These are phyloP conservation scores for Labroides dimidiatus DNA, from an alignment of 2,797 vertebrate species.

Conservation along the genomic window DNA sequence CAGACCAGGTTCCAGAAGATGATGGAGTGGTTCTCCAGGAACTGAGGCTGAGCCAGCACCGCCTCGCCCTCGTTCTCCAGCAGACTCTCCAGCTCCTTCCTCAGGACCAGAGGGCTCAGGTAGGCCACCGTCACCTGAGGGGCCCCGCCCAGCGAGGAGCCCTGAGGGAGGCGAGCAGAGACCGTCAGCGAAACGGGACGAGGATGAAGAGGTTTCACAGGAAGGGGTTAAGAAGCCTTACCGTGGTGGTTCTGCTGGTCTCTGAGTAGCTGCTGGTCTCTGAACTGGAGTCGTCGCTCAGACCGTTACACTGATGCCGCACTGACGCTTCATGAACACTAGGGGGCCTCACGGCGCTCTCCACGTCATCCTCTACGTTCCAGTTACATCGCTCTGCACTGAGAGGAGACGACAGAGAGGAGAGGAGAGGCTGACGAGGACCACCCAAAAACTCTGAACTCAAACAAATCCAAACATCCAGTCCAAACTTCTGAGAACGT, in stretches of 20 bases:
- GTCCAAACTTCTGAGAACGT: too few relatives aligned
- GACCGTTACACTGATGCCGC: constrained; percentile 84
- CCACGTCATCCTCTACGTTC: constrained; percentile 75
- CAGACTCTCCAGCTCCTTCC: constrained; percentile 94
- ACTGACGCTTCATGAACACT: constrained; percentile 32
- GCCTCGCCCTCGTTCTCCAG: constrained; percentile 93
- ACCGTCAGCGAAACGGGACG: neutral
- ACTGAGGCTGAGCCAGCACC: constrained; percentile 88
- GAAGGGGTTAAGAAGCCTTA: constrained; percentile 22
- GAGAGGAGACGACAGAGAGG: neutral
- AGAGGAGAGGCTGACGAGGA: too few relatives aligned
- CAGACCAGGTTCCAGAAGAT: constrained; percentile 97
- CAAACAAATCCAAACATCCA: too few relatives aligned
- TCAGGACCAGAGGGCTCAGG: constrained; percentile 92
- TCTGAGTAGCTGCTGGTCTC: constrained; percentile 82
- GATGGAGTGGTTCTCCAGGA: constrained; percentile 93
- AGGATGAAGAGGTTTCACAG: accelerated
- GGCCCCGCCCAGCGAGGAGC: constrained; percentile 53
- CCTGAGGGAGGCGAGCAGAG: constrained; percentile 47
- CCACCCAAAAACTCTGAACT: too few relatives aligned
- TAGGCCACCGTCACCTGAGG: constrained; percentile 89
- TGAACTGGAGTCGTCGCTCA: constrained; percentile 85
- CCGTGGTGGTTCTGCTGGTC: constrained; percentile 70
- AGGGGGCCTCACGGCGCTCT: constrained; percentile 51
- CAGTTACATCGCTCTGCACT: constrained; percentile 68